phyloP scores from a whole-genome alignment of 2,888 invertebrate species.

The Rutpela maculata region DNA sequence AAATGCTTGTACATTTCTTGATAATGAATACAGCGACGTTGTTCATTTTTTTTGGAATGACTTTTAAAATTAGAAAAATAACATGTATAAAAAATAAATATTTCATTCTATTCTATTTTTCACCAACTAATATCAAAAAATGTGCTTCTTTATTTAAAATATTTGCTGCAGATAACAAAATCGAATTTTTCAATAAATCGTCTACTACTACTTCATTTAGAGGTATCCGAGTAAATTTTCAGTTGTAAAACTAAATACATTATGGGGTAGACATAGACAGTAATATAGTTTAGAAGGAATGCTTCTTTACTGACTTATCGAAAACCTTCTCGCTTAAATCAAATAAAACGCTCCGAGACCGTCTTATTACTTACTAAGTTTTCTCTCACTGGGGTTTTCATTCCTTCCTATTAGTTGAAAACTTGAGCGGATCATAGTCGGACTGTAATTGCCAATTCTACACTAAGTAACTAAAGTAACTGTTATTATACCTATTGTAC shows the following conservation, averaged over 20 bases:
- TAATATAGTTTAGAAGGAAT: not conserved
- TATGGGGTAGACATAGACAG: not conserved
- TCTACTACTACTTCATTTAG: not conserved
- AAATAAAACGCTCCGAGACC: not conserved
- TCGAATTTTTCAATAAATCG: not conserved
- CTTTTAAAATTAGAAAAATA: no score
- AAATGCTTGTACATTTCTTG: no score
- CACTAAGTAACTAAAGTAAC: no score
- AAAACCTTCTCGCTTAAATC: slow-evolving; percentile 3
- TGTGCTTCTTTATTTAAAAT: no score
- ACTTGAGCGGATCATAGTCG: not conserved
- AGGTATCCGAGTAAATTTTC: not conserved
- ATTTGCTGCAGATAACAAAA: not conserved
- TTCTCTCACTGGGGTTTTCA: slow-evolving; percentile 2
- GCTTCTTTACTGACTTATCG: not conserved
- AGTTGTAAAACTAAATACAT: slow-evolving; percentile 7
- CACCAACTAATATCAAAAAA: not conserved
- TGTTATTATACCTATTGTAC: no score
- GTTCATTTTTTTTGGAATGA: no score
- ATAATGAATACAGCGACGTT: no score
- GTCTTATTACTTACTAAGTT: not conserved
- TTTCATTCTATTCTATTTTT: no score
- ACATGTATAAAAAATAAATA: no score
- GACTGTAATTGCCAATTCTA: not conserved
- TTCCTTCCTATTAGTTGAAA: not conserved